These are phyloP conservation scores for Ahaetulla prasina DNA, from an alignment of 2,113 vertebrate species.

Conservation along the genomic window DNA sequence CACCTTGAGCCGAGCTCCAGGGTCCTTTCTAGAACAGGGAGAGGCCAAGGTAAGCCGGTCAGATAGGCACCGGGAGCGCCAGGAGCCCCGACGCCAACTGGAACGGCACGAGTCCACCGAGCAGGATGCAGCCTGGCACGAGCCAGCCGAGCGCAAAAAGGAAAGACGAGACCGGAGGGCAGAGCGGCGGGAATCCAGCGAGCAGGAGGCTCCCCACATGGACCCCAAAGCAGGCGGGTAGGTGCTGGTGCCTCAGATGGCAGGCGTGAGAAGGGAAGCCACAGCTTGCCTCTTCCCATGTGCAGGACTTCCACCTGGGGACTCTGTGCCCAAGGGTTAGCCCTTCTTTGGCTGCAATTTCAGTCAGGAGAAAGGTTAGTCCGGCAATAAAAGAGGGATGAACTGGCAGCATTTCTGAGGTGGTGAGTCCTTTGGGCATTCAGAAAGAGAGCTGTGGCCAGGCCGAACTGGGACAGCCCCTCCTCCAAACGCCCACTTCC, in stretches of 20 bases:
- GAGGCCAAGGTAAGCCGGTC: slow-evolving; percentile 67
- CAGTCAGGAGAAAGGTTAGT: not conserved
- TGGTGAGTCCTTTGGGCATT: not conserved
- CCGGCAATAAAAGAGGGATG: not conserved
- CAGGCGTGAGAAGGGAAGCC: not conserved
- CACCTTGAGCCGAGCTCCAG: not conserved
- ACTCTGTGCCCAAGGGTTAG: not conserved
- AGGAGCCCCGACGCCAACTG: slow-evolving; percentile 54
- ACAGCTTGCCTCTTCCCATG: not conserved
- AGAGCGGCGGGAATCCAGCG: slow-evolving; percentile 87
- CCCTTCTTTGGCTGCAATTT: not conserved
- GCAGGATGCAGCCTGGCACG: slow-evolving; percentile 55
- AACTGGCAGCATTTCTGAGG: not conserved
- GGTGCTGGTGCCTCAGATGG: not conserved
- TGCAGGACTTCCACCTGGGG: not conserved
- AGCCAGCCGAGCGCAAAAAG: slow-evolving; percentile 73
- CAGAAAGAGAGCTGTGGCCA: not conserved
- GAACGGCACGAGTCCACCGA: slow-evolving; percentile 77
- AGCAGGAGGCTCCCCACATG: slow-evolving; percentile 73
- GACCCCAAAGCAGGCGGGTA: not conserved
- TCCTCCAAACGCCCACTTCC: not conserved
- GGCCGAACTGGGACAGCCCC: not conserved
- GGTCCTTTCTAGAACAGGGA: slow-evolving; percentile 14
- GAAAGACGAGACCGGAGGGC: slow-evolving; percentile 73
- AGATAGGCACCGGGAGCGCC: slow-evolving; percentile 71